A percentile compares a stretch with the other conserved stretches of the same genome.
Conservation (phyloP, 2,888 invertebrate species). For the Abrostola triplasia region DNA sequence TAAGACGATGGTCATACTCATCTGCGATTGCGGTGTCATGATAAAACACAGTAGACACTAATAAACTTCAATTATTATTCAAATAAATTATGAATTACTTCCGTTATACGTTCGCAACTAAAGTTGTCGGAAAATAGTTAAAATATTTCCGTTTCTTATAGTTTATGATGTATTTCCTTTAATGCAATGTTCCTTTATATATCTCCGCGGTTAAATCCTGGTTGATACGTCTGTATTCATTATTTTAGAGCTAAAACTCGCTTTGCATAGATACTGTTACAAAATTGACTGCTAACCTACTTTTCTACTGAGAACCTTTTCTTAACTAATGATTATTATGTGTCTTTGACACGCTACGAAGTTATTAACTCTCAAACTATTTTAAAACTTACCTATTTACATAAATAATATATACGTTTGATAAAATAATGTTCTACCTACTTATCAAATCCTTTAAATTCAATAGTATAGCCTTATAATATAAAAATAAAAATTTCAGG, state of each 20-base stretch:
- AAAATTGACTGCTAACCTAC: background rate
- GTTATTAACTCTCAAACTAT: background rate
- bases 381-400: too few relatives aligned
- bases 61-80: conserved; percentile 25
- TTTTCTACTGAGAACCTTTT: background rate
- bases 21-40: conserved; percentile 58
- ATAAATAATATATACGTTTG: too few relatives aligned
- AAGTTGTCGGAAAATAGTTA: conserved; percentile 8
- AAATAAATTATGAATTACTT: conserved; percentile 23
- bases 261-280: background rate
- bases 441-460: too few relatives aligned
- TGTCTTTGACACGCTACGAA: background rate
- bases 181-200: conserved; percentile 9
- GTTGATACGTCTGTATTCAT: background rate
- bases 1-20: conserved; percentile 46
- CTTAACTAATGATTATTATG: background rate
- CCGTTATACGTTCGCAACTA: conserved; percentile 24
- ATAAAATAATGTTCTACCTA: too few relatives aligned
- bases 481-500: too few relatives aligned
- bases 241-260: background rate
- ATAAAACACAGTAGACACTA: conserved; percentile 48
- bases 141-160: conserved; percentile 11
- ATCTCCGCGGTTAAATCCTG: background rate
- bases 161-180: conserved; percentile 17
- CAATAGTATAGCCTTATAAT: too few relatives aligned